Evolutionary conservation across 2,888 invertebrate genomes (phyloP), one percentile per base, ranked within the genome.

Genomic region (Phalera bucephala): DNA sequence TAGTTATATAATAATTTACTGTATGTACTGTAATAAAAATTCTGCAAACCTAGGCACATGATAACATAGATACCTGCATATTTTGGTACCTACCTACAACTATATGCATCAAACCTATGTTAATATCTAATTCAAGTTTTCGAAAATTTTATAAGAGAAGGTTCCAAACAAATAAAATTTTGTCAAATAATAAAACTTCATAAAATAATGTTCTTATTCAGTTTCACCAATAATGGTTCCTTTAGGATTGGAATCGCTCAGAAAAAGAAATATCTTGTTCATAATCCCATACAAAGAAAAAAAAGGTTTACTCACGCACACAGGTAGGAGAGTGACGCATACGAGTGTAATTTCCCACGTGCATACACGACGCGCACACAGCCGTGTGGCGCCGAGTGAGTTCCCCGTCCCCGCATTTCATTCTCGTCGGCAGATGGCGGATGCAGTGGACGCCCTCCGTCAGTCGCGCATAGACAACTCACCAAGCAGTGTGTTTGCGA

Each of bases 351-450:
- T 70, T 72, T 64, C 56, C 72, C 27, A 61, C 55, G 58, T 72
- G 67, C 52, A 51, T 52, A 76, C 62, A 64, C 46, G 50, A 46
- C 52, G 48, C 73, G 64, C 80, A 77, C 79, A 81, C 80, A 56
- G 45, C 44, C 63, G 59, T 62, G 19, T 1, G 10, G 51, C 42
- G 46, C 41, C 58, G 62, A 57, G 28, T 12, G 74, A 80, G 78
- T 79, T 83, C 83, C 77, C 81, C 80, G 14, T 12, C n/a, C 11
- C 13, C 80, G 82, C 83, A 83, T 86, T 70, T 88, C 87, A 84
- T 85, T 88, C 85, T 79, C 80, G 86, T 85, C 89, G 87, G 88
- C 87, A 88, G 88, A 90, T 90, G 89, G 89, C 89, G 87, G 88
- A 88, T 86, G 84, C 84, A 84, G 87, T 80, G 77, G 81, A 81